Percentiles rank a stretch among this genome's conserved stretches.
Conservation (phyloP, 2,113 vertebrate species). For the Siniperca chuatsi region DNA sequence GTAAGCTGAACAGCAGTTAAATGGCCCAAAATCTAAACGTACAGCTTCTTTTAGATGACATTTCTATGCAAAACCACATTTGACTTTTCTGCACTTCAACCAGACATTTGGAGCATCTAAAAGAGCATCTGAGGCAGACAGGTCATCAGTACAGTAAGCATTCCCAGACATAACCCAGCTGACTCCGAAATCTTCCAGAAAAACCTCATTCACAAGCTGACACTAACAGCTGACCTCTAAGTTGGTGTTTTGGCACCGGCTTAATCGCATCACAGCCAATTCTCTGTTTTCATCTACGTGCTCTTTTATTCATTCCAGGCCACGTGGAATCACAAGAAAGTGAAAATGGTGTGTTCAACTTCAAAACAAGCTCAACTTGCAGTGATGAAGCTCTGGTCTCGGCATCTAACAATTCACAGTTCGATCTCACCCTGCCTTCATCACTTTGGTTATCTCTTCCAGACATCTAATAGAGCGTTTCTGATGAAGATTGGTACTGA, state of each 20-base stretch:
- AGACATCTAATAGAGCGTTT: background rate
- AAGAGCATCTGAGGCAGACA: background rate
- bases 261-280: constrained; percentile 1
- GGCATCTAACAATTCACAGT: background rate
- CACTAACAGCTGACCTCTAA: constrained; percentile 27
- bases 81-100: background rate
- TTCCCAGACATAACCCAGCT: background rate
- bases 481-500: background rate
- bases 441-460: background rate
- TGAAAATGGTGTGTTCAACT: background rate
- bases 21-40: background rate
- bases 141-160: background rate
- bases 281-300: background rate
- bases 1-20: background rate
- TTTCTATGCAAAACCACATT: background rate
- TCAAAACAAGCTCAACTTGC: background rate
- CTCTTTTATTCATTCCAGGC: background rate
- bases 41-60: background rate
- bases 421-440: background rate
- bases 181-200: background rate
- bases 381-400: background rate
- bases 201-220: constrained; percentile 13
- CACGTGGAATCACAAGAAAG: background rate
- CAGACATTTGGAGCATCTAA: background rate
- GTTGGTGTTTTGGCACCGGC: constrained; percentile 15